Evolutionary conservation across 2,113 vertebrate species (phyloP).

Genomic region (Aptenodytes patagonicus): DNA sequence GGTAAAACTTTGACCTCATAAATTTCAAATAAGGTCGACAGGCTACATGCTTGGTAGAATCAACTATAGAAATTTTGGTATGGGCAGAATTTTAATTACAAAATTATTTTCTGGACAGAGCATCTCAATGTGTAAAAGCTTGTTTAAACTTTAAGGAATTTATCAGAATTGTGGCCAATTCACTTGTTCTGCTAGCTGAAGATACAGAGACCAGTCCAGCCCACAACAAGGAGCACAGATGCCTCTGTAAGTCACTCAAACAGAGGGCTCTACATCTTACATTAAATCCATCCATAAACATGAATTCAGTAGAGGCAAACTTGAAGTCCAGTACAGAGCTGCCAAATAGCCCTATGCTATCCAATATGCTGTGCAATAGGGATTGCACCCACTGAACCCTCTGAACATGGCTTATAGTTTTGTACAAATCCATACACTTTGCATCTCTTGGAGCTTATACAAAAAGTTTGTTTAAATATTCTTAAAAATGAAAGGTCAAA

Average conservation of each 20-base stretch:
- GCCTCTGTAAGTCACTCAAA: background rate
- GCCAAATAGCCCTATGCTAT: background rate
- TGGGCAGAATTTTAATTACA: slow-evolving; percentile 1
- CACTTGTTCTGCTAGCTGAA: background rate
- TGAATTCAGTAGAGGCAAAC: background rate
- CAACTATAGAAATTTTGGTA: slow-evolving; percentile 11
- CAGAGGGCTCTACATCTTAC: background rate
- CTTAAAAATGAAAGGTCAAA: background rate
- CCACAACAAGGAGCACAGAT: background rate
- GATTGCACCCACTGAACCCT: background rate
- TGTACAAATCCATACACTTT: background rate
- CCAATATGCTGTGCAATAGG: background rate
- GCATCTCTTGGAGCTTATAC: background rate
- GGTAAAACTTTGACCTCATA: slow-evolving; percentile 37
- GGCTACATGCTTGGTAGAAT: background rate
- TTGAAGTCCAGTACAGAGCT: background rate
- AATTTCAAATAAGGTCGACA: slow-evolving; percentile 36
- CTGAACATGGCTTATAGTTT: background rate
- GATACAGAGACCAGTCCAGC: background rate
- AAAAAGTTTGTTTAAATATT: background rate
- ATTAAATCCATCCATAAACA: background rate
- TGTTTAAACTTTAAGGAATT: background rate
- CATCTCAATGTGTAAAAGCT: background rate
- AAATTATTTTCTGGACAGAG: background rate
- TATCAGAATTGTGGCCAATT: background rate